A percentile compares a stretch with the other conserved stretches of the same genome.
These are phyloP conservation scores for Grantiella picta DNA, from an alignment of 2,113 vertebrate genomes.

Conservation along the genomic window DNA sequence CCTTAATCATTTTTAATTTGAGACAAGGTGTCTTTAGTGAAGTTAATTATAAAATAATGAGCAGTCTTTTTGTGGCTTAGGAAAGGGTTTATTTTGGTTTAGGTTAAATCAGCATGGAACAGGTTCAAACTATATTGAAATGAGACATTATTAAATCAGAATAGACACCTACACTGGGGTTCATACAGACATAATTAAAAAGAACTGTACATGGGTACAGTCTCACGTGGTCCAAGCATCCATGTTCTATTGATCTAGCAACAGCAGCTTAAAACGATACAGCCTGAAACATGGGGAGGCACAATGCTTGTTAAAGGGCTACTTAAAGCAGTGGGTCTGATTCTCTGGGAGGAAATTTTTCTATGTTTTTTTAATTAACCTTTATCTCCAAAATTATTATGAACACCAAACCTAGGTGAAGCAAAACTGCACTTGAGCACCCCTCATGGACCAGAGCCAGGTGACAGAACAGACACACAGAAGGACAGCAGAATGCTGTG, in stretches of 20 bases:
- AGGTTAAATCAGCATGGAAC: not conserved
- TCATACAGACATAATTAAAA: not conserved
- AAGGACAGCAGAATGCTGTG: not conserved
- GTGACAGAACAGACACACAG: not conserved
- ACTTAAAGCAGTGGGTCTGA: not conserved
- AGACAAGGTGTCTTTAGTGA: not conserved
- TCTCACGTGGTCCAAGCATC: not conserved
- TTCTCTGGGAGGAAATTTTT: not conserved
- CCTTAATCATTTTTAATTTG: not conserved
- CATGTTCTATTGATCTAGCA: not conserved
- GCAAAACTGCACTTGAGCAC: not conserved
- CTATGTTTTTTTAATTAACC: not conserved
- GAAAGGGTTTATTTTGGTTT: not conserved
- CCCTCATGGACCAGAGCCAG: not conserved
- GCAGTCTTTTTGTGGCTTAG: not conserved
- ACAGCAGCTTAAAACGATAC: not conserved
- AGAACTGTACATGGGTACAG: not conserved
- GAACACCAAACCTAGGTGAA: not conserved
- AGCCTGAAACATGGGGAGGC: not conserved
- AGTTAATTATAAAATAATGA: not conserved
- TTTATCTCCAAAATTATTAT: not conserved
- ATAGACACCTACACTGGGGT: not conserved
- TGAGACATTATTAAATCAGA: not conserved
- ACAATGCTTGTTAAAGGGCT: not conserved
- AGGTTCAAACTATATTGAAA: not conserved